These are phyloP conservation scores for Liposcelis brunnea DNA, from an alignment of 2,888 invertebrate species.

Conservation along the genomic window DNA sequence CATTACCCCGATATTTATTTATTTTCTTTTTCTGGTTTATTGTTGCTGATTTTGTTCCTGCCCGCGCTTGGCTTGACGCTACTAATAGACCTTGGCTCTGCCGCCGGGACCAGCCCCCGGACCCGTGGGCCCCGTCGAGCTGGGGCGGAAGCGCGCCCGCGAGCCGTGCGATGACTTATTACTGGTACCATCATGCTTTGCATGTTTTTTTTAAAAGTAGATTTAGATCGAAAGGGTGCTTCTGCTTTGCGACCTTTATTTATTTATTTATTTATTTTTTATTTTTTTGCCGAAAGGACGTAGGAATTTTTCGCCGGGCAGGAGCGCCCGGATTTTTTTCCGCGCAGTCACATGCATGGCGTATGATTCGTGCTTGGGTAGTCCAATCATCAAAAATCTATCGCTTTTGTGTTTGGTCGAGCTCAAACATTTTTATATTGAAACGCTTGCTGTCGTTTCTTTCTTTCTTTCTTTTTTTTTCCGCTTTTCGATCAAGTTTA, in stretches of 20 bases:
- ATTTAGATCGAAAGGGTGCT: no score
- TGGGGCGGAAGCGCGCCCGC: slow-evolving; percentile 86
- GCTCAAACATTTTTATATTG: no score
- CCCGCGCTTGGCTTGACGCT: slow-evolving; percentile 10
- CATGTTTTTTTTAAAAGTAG: slow-evolving; percentile 27
- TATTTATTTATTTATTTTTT: not conserved
- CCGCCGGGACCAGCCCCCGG: slow-evolving; percentile 16
- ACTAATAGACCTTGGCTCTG: slow-evolving; percentile 9
- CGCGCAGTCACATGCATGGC: no score
- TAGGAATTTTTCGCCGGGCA: not conserved
- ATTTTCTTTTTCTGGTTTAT: slow-evolving; percentile 6
- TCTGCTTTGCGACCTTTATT: no score
- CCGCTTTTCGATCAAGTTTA: no score
- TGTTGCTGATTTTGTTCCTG: slow-evolving; percentile 9
- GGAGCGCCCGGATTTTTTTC: slow-evolving; percentile 1
- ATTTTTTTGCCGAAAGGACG: not conserved
- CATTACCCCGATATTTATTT: slow-evolving; percentile 6
- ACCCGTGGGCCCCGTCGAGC: slow-evolving; percentile 13
- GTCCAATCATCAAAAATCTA: no score
- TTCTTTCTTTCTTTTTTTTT: no score
- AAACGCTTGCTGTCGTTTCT: no score
- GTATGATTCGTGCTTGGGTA: no score
- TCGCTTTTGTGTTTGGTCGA: no score
- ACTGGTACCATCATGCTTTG: slow-evolving; percentile 77
- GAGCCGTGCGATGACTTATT: slow-evolving; percentile 72